Evolutionary conservation across 1,140 invertebrate genomes (phyloP).

Genomic region (Hyles vespertilio): DNA sequence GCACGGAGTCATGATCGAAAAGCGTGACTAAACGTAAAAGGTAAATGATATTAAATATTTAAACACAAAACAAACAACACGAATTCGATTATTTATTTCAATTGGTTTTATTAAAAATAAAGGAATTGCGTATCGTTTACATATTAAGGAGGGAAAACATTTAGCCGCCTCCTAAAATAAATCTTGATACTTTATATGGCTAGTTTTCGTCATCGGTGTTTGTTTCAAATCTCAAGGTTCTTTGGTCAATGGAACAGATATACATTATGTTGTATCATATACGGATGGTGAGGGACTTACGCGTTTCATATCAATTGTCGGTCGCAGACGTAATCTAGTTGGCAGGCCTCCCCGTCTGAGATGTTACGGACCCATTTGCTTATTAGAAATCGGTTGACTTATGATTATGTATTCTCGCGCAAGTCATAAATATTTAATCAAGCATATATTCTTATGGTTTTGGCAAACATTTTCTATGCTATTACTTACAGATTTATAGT

Average conservation of each 20-base stretch:
- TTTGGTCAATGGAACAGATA: conserved; percentile 5
- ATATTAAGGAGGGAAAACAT: conserved; percentile 5
- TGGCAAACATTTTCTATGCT: too few species aligned
- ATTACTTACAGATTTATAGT: too few species aligned
- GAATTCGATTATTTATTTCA: conserved; percentile 14
- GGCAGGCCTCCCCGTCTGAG: background rate
- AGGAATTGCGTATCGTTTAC: conserved; percentile 17
- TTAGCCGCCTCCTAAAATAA: conserved; percentile 1
- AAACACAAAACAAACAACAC: conserved; percentile 5
- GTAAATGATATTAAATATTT: conserved; percentile 12
- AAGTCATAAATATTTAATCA: too few species aligned
- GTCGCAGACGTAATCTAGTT: conserved; percentile 11
- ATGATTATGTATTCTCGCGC: background rate
- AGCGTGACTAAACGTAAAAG: conserved; percentile 13
- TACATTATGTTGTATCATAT: conserved; percentile 14
- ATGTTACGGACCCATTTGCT: background rate
- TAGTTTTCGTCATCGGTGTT: conserved; percentile 8
- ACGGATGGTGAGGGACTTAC: conserved; percentile 12
- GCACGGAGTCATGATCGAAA: conserved; percentile 5
- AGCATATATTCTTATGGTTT: too few species aligned
- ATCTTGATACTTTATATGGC: conserved; percentile 5
- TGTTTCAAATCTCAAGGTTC: conserved; percentile 10
- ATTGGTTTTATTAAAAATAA: conserved; percentile 8
- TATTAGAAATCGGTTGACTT: conserved; percentile 2
- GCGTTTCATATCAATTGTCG: conserved; percentile 11